phyloP scores from a whole-genome alignment of 2,113 vertebrate species.

The Urocynchramus pylzowi region DNA sequence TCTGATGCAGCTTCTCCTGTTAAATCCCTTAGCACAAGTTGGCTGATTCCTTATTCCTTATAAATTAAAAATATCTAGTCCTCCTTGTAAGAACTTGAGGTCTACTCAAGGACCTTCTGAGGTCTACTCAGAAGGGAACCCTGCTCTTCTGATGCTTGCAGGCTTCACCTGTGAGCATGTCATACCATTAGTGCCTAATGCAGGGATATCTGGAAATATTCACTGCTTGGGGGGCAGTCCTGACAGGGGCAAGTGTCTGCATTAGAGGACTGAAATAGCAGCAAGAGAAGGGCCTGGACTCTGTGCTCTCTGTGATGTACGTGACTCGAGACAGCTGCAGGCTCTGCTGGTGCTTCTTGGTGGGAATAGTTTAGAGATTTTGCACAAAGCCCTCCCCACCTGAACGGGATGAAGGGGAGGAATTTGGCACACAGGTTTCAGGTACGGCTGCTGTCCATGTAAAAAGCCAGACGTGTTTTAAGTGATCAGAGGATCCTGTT shows the following conservation, averaged over 20 bases:
- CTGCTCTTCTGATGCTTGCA: not conserved
- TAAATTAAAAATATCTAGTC: not conserved
- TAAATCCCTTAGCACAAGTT: not conserved
- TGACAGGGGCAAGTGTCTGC: not conserved
- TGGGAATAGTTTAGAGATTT: not conserved
- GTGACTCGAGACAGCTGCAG: not conserved
- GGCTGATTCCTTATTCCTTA: not conserved
- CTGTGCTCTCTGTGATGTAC: not conserved
- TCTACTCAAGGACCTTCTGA: not conserved
- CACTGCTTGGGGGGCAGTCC: not conserved
- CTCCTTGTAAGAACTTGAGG: not conserved
- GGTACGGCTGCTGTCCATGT: not conserved
- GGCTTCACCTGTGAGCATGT: not conserved
- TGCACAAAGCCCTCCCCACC: not conserved
- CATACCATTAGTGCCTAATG: not conserved
- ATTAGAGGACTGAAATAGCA: fast-evolving
- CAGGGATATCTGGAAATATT: not conserved
- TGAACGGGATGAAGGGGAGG: not conserved
- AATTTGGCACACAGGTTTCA: not conserved
- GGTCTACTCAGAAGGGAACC: not conserved
- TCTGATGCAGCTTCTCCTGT: not conserved
- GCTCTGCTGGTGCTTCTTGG: not conserved
- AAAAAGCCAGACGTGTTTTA: not conserved
- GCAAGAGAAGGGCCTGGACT: not conserved
- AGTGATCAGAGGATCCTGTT: not conserved